Conservation (phyloP, 2,888 invertebrate genomes). For the Zootermopsis nevadensis region DNA sequence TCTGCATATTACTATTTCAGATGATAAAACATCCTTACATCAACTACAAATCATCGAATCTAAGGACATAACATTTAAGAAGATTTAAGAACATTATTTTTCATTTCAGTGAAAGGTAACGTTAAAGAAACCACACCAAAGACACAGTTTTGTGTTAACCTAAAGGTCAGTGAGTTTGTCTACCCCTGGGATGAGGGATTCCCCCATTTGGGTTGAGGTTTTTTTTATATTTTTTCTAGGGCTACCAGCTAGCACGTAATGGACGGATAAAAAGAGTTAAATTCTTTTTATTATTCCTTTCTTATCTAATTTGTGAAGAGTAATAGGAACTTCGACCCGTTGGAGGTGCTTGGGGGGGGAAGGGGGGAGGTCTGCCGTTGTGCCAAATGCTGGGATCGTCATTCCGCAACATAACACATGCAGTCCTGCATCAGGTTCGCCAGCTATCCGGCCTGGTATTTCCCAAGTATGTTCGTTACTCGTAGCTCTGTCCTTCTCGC, state of each 20-base stretch:
- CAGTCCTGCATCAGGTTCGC: background rate
- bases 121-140: too few relatives aligned
- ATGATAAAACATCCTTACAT: too few relatives aligned
- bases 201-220: background rate
- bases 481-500: background rate
- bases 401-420: background rate
- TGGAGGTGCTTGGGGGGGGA: background rate
- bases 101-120: too few relatives aligned
- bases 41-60: too few relatives aligned
- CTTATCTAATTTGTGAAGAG: background rate
- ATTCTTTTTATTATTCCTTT: background rate
- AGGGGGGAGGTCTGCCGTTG: background rate
- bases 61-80: too few relatives aligned
- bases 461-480: background rate
- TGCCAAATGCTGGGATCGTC: background rate
- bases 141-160: too few relatives aligned
- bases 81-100: too few relatives aligned
- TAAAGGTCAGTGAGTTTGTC: background rate
- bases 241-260: background rate
- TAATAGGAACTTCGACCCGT: background rate
- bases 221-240: background rate
- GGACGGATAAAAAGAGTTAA: background rate
- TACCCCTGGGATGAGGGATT: slow-evolving; percentile 5
- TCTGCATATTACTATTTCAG: too few relatives aligned
- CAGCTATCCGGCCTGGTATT: slow-evolving; percentile 16